Evolutionary conservation across 1,140 invertebrate species (phyloP).

Genomic region (Plodia interpunctella): DNA sequence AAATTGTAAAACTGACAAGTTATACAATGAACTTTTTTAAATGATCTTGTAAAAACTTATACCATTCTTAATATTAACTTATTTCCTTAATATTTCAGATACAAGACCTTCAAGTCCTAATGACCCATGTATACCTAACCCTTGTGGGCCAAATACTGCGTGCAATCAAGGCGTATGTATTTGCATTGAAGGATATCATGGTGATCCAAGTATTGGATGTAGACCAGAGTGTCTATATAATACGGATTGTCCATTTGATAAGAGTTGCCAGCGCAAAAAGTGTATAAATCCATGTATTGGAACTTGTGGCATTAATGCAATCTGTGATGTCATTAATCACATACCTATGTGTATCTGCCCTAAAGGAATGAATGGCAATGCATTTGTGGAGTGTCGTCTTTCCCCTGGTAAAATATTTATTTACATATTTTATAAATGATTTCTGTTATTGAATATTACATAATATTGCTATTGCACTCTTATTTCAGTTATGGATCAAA

Average conservation of each 20-base stretch:
- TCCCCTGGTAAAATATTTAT: constrained; percentile 40
- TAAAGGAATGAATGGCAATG: constrained; percentile 85
- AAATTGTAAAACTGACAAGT: background rate
- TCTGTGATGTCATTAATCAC: constrained; percentile 89
- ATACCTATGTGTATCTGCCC: constrained; percentile 84
- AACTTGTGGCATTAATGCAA: constrained; percentile 84
- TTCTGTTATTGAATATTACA: no score
- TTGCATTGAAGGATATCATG: constrained; percentile 81
- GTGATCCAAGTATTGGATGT: constrained; percentile 83
- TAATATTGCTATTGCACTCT: background rate
- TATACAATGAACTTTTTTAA: no score
- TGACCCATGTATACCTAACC: constrained; percentile 77
- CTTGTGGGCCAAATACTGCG: constrained; percentile 79
- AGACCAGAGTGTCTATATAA: constrained; percentile 91
- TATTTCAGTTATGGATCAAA: constrained; percentile 41
- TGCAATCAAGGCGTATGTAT: constrained; percentile 78
- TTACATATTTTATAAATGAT: no score
- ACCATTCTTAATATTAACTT: background rate
- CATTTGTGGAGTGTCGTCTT: constrained; percentile 83
- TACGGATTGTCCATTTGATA: constrained; percentile 86
- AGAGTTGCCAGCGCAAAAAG: constrained; percentile 85
- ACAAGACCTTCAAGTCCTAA: constrained; percentile 13
- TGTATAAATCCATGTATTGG: constrained; percentile 88
- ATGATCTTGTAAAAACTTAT: background rate
- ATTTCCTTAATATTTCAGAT: constrained; percentile 24